These are phyloP conservation scores for Psittacula derbiana DNA, from an alignment of 2,797 vertebrate species.

Conservation along the genomic window DNA sequence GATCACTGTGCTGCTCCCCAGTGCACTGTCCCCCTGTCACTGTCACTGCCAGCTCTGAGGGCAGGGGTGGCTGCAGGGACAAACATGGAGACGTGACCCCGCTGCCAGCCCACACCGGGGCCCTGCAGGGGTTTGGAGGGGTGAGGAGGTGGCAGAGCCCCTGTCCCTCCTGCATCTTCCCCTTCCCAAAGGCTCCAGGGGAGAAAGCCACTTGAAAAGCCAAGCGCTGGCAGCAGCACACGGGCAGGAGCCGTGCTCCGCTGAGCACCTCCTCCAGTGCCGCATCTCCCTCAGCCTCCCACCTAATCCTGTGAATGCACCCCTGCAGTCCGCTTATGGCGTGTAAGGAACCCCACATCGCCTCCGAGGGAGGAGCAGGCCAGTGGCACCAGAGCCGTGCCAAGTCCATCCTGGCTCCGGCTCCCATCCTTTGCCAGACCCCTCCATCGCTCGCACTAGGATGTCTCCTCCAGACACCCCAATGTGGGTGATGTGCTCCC, in stretches of 20 bases:
- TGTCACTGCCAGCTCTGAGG: neutral
- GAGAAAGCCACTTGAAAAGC: neutral
- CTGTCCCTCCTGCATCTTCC: neutral
- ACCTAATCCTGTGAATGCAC: conserved; percentile 74
- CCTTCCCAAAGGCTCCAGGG: neutral
- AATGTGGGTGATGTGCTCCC: fast-evolving
- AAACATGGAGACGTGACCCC: fast-evolving
- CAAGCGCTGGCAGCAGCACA: neutral
- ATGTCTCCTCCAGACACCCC: neutral
- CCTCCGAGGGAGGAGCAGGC: neutral
- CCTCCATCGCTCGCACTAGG: neutral
- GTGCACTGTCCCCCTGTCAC: neutral
- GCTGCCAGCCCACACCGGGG: fast-evolving
- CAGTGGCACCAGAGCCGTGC: fast-evolving
- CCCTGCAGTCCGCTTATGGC: conserved; percentile 73
- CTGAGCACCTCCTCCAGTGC: conserved; percentile 34
- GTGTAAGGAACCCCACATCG: conserved; percentile 69
- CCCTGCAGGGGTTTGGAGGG: neutral
- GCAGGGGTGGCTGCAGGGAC: neutral
- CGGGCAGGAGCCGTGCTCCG: neutral
- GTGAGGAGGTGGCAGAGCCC: neutral
- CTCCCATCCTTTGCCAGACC: neutral
- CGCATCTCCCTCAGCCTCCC: conserved; percentile 7
- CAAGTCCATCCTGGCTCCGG: fast-evolving
- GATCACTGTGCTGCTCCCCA: neutral